A percentile compares a stretch with the other conserved stretches of the same genome.
phyloP scores from a whole-genome alignment of 2,113 vertebrate genomes.

The Diadophis punctatus region DNA sequence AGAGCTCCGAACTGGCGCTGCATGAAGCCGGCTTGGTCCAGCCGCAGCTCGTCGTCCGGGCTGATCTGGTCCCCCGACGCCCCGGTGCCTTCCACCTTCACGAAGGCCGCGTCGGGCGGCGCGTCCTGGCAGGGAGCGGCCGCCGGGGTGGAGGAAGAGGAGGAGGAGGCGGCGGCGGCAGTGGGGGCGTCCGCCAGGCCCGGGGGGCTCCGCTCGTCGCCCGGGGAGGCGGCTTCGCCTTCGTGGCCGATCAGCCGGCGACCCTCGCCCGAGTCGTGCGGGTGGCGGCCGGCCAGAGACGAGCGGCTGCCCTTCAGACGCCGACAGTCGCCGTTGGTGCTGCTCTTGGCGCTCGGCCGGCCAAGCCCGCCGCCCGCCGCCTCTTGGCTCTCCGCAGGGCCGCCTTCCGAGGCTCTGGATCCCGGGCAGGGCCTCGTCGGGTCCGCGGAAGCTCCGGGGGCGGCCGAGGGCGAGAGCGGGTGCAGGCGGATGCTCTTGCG shows the following conservation, averaged over 20 bases:
- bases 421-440: constrained; percentile 52
- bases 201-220: constrained; percentile 75
- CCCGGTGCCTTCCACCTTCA: constrained; percentile 83
- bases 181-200: constrained; percentile 50
- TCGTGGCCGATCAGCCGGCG: constrained; percentile 88
- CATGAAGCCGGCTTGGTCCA: constrained; percentile 93
- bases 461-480: constrained; percentile 75
- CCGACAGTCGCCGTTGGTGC: constrained; percentile 96
- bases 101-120: constrained; percentile 69
- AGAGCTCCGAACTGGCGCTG: constrained; percentile 96
- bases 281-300: constrained; percentile 89
- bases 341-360: constrained; percentile 74
- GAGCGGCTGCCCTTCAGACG: constrained; percentile 93
- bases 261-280: constrained; percentile 86
- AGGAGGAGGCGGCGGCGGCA: constrained; percentile 46
- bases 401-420: constrained; percentile 68
- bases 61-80: constrained; percentile 87
- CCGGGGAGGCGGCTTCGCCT: constrained; percentile 79
- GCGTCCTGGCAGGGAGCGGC: neutral
- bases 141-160: constrained; percentile 63
- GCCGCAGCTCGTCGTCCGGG: constrained; percentile 85
- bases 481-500: constrained; percentile 92
- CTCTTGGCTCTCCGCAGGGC: constrained; percentile 72
- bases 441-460: constrained; percentile 29
- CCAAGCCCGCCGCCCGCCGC: constrained; percentile 23